phyloP scores from a whole-genome alignment of 2,113 vertebrate species.

The Sturnus vulgaris region DNA sequence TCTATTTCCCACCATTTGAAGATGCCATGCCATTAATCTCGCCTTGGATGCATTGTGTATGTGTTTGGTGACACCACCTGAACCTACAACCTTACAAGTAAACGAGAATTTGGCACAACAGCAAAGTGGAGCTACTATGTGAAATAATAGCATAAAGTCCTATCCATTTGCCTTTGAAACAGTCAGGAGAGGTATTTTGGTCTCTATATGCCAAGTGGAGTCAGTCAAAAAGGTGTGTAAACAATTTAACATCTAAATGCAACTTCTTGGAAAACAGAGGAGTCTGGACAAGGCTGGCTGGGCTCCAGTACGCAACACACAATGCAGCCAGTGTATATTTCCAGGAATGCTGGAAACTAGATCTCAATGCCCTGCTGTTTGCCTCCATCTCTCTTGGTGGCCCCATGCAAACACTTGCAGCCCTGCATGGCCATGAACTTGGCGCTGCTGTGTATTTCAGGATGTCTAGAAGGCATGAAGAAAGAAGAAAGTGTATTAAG shows the following conservation, averaged over 20 bases:
- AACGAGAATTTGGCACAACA: not conserved
- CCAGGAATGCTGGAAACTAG: slow-evolving; percentile 6
- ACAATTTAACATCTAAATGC: not conserved
- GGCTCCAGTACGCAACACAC: not conserved
- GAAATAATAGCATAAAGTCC: not conserved
- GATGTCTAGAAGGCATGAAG: not conserved
- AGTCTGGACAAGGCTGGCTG: not conserved
- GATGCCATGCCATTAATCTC: not conserved
- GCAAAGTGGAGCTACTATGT: not conserved
- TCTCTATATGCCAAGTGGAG: not conserved
- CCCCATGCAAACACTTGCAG: not conserved
- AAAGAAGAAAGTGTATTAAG: not conserved
- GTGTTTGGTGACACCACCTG: not conserved
- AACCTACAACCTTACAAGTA: not conserved
- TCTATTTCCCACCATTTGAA: not conserved
- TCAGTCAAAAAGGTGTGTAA: not conserved
- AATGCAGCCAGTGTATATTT: slow-evolving; percentile 14
- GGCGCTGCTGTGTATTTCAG: not conserved
- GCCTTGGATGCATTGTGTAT: not conserved
- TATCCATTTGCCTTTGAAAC: not conserved
- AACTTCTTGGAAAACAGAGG: slow-evolving; percentile 22
- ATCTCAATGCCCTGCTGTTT: slow-evolving; percentile 14
- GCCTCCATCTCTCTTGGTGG: not conserved
- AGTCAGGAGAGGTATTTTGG: not conserved
- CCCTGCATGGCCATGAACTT: not conserved